Evolutionary conservation across 1,140 invertebrate species (phyloP), one percentile per base, ranked within the genome.

Genomic region (Drosophila arawakana): DNA sequence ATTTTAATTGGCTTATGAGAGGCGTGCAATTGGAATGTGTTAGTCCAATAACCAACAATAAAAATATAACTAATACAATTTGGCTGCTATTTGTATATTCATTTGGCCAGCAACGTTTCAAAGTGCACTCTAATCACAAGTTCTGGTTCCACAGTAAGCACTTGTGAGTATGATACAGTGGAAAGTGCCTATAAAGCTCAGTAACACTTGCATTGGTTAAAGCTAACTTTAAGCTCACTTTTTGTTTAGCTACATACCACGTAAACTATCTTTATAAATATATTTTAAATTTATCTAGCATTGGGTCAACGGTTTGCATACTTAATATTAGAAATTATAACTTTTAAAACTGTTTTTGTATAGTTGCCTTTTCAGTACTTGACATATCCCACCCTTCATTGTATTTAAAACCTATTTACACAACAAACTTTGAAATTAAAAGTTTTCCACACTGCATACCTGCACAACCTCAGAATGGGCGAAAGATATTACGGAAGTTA

Each of bases 1-100:
- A 73, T 65, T 57, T 70, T 70, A 75, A 75, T 62, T 63, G 54
- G 58, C 44, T 74, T 70, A 44, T 18, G 25, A 43, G 58, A 35
- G 39, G 41, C 11, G n/a, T 46, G 41, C 57, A n/a, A n/a, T 46
- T 0, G 21, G 41, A 44, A 44, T 59, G 21, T 15, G 21, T n/a
- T 44, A 44, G 50, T 58, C 9, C 37, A 44, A 58, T 15, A 44
- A 30, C 21, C 57, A 18, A 46, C 37, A 57, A 35, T 37, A 35
- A 52, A 52, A 55, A 55, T 55, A 55, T 55, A 57, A 55, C 13
- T 57, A 57, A 25, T 57, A 57, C 54, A 41, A 41, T 57, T 57
- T 41, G 21, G 34, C 34, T 21, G 34, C n/a, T 39, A 39, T 55
- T 55, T 55, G 41, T 41, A 21, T 43, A 57, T 57, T 58, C 43